Base-by-base conservation (phyloP, 2,113 vertebrate genomes). In the Eretmochelys imbricata region DNA sequence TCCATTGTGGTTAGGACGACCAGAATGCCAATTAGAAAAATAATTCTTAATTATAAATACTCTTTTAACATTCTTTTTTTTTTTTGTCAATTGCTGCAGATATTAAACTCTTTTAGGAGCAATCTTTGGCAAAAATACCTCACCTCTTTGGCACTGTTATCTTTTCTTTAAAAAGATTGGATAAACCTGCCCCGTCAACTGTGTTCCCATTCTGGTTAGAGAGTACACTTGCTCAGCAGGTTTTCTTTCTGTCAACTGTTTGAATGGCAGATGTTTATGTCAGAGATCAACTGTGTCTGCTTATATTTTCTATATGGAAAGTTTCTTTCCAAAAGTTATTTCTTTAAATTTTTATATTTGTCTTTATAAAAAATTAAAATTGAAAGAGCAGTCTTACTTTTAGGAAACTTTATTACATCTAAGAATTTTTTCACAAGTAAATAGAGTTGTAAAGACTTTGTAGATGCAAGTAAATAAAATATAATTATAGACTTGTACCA, bases 21-120 rank as follows among this genome's bases (percentile, higher is more conserved):
- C n/a, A 22, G 88, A 89, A 95, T 92, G 46, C 8, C 69, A 93
- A 80, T 91, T 95, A 95, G 50, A 55, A 88, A 38, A 72, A 49
- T n/a, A 27, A 20, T 54, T 91, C 17, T 82, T 89, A 49, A 49
- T 42, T 88, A 38, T 35, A 46, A 85, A 11, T 84, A 3, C 78
- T 10, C 5, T 38, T 24, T 49, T 4, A 12, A 50, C 35, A 78
- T 69, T 81, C 8, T 49, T 29, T 24, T 2, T 53, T 1, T 55
- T 3, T 42, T 46, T 78, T 27, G 42, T 76, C 75, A 78, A 10
- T 48, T 78, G 42, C 42, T 78, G 42, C 25, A 29, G 12, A 78
- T 78, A 78, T 14, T 78, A 46, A 46, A 76, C 11, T 95, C 11
- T 62, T n/a, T 95, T 92, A 86, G 38, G 89, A 91, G 6, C 22